A percentile compares a stretch with the other conserved stretches of the same genome.
Evolutionary conservation across 2,888 invertebrate genomes (phyloP).

Genomic region (Trypoxylon attenuatum): DNA sequence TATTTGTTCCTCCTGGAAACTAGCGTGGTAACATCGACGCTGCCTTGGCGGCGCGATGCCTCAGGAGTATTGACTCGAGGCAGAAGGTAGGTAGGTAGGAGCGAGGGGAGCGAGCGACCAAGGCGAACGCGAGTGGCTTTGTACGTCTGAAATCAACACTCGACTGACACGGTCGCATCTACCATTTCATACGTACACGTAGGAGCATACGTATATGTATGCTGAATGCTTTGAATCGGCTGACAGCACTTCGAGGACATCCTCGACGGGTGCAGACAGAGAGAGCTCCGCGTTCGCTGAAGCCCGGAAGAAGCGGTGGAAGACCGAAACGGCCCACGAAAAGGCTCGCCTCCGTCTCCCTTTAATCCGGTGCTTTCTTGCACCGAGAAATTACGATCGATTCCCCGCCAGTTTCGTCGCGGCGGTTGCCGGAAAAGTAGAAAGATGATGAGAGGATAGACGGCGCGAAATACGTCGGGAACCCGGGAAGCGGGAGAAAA

Average conservation of each 20-base stretch:
- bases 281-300: too few species aligned
- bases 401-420: neutral
- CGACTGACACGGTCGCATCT: neutral
- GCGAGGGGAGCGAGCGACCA: neutral
- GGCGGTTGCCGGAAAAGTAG: neutral
- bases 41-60: neutral
- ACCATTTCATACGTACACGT: neutral
- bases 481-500: slow-evolving; percentile 14
- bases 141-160: slow-evolving; percentile 1
- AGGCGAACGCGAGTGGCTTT: slow-evolving; percentile 5
- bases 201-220: neutral
- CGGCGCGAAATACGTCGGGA: slow-evolving; percentile 7
- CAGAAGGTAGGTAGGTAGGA: neutral
- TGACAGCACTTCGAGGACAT: neutral
- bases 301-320: neutral
- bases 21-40: neutral
- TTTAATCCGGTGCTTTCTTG: slow-evolving; percentile 22
- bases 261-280: neutral
- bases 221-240: neutral
- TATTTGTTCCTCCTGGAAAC: slow-evolving; percentile 5
- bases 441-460: neutral
- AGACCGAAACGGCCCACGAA: neutral
- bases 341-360: slow-evolving; percentile 10
- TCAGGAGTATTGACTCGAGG: neutral
- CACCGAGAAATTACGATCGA: slow-evolving; percentile 18